Evolutionary conservation across 2,113 vertebrate species (phyloP).

Genomic region (Columbina picui): DNA sequence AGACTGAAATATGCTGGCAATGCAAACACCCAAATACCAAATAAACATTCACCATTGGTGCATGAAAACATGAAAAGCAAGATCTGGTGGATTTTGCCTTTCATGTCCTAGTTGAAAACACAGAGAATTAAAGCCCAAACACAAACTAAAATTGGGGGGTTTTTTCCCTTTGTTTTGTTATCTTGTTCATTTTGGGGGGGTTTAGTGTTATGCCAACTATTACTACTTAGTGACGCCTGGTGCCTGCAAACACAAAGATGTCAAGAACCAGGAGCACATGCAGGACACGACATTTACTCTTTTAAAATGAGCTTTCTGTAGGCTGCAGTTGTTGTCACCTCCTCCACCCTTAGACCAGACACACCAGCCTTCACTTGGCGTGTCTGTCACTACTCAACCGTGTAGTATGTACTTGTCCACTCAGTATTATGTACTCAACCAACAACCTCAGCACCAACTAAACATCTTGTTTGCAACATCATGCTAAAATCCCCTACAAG

Average conservation of each 20-base stretch:
- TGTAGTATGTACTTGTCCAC: background rate
- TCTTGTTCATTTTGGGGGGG: background rate
- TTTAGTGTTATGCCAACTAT: background rate
- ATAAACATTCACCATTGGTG: background rate
- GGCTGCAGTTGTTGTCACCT: background rate
- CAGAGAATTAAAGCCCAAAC: background rate
- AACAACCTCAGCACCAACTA: background rate
- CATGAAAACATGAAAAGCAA: constrained; percentile 1
- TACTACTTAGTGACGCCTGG: background rate
- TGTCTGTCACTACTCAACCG: background rate
- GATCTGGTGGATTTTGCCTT: background rate
- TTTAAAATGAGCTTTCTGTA: background rate
- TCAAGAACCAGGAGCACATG: background rate
- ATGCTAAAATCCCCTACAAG: background rate
- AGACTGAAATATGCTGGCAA: constrained; percentile 29
- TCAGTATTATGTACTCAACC: background rate
- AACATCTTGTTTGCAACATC: background rate
- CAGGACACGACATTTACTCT: background rate
- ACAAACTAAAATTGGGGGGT: background rate
- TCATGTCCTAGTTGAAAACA: background rate
- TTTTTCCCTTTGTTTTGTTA: background rate
- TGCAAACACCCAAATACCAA: constrained; percentile 7
- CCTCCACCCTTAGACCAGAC: background rate
- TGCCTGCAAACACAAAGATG: background rate
- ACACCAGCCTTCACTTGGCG: background rate